phyloP scores from a whole-genome alignment of 2,888 invertebrate species.

The Meiosimyza decipiens region DNA sequence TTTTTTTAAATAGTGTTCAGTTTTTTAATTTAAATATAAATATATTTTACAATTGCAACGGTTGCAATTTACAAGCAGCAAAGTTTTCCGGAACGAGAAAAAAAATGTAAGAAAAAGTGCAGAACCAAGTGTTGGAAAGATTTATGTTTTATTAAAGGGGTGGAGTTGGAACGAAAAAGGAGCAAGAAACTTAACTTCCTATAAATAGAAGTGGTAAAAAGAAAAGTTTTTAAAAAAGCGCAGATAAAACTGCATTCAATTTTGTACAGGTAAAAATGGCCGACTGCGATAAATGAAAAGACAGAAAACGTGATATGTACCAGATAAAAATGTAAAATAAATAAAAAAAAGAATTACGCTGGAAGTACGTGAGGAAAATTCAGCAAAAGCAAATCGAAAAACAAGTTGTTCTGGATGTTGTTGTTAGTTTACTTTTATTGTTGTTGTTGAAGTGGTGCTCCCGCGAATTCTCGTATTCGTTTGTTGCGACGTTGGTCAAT shows the following conservation, averaged over 20 bases:
- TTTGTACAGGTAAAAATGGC: conserved; percentile 27
- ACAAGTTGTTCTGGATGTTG: conserved; percentile 16
- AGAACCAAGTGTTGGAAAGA: not conserved
- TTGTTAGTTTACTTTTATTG: conserved; percentile 10
- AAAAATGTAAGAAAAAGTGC: not conserved
- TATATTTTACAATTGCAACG: too few relatives aligned
- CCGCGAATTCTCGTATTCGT: conserved; percentile 5
- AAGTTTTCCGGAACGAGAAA: not conserved
- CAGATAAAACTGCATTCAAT: conserved; percentile 18
- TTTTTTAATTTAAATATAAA: not conserved
- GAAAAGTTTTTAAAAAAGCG: not conserved
- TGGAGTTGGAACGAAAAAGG: not conserved
- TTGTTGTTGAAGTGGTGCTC: conserved; percentile 3
- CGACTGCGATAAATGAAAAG: conserved; percentile 18
- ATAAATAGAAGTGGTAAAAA: not conserved
- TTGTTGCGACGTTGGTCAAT: conserved; percentile 2
- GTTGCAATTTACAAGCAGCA: not conserved
- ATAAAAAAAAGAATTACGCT: conserved; percentile 7
- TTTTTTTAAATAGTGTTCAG: not conserved
- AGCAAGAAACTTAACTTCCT: not conserved
- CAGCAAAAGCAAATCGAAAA: conserved; percentile 19
- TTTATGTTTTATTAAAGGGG: conserved; percentile 7
- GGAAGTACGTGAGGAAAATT: conserved; percentile 23
- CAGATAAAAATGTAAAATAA: conserved; percentile 1
- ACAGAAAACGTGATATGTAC: not conserved